A percentile compares a stretch with the other conserved stretches of the same genome.
Evolutionary conservation across 2,113 vertebrate genomes (phyloP).

Genomic region (Labeo catla): DNA sequence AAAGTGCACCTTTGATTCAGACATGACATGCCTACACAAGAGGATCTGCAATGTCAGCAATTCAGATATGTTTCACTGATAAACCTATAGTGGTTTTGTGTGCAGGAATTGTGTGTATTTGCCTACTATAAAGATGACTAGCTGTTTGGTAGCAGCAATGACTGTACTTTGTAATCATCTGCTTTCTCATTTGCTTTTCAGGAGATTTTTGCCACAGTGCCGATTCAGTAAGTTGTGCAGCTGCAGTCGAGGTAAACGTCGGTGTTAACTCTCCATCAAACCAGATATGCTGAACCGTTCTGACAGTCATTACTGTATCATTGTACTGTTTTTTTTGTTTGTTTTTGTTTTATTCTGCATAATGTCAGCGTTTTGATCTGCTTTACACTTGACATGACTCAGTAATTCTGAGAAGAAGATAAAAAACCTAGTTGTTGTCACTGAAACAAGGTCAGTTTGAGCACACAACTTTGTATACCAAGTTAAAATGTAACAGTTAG

Average conservation of each 20-base stretch:
- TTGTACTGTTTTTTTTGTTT: neutral
- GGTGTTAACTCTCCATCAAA: neutral
- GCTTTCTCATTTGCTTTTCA: constrained; percentile 1
- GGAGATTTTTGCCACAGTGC: neutral
- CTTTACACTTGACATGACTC: neutral
- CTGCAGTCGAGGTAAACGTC: neutral
- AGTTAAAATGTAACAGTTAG: neutral
- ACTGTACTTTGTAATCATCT: neutral
- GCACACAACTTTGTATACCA: neutral
- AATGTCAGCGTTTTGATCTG: neutral
- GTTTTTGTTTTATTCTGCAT: no score
- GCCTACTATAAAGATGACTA: neutral
- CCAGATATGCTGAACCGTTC: neutral
- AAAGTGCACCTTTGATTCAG: constrained; percentile 50
- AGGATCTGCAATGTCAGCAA: constrained; percentile 43
- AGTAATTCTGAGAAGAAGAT: neutral
- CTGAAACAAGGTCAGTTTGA: neutral
- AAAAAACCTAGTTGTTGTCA: neutral
- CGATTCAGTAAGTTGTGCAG: neutral
- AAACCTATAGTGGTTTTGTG: constrained; percentile 14
- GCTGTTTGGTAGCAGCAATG: neutral
- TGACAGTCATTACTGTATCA: neutral
- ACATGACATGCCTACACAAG: constrained; percentile 32
- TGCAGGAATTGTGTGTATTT: neutral
- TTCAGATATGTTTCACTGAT: constrained; percentile 40